Evolutionary conservation across 1,140 invertebrate species (phyloP).

Genomic region (Plutomurus gul): DNA sequence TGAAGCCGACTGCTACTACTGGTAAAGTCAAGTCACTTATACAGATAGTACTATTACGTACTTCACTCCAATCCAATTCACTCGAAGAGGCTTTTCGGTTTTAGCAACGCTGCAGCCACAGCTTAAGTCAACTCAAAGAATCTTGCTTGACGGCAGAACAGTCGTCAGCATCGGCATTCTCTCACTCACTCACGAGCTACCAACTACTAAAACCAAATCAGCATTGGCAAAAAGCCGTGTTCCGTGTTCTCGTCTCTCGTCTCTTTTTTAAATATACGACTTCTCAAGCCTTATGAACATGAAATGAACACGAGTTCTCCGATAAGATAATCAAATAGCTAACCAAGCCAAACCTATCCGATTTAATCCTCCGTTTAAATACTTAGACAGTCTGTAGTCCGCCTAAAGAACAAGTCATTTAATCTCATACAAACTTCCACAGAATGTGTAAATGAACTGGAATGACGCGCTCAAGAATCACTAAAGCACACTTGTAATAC

Average conservation of each 20-base stretch:
- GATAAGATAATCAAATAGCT: conserved; percentile 21
- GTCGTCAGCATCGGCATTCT: neutral
- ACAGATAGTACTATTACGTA: neutral
- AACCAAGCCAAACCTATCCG: neutral
- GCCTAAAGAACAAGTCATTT: conserved; percentile 24
- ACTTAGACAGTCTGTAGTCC: conserved; percentile 1
- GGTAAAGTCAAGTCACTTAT: conserved; percentile 6
- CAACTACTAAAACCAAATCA: neutral
- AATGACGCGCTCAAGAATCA: neutral
- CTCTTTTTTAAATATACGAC: conserved; percentile 15
- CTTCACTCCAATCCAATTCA: neutral
- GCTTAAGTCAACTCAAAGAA: neutral
- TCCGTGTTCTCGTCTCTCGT: too few relatives aligned
- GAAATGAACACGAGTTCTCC: conserved; percentile 28
- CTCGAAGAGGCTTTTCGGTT: conserved; percentile 9
- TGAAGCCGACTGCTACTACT: neutral
- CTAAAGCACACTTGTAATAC: neutral
- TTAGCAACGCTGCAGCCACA: neutral
- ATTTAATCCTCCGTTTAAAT: conserved; percentile 22
- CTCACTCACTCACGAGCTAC: neutral
- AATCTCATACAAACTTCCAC: conserved; percentile 1
- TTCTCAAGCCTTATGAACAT: conserved; percentile 13
- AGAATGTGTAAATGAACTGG: conserved; percentile 25
- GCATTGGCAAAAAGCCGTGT: conserved; percentile 25
- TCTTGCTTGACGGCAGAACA: neutral